A percentile compares a stretch with the other conserved stretches of the same genome.
phyloP scores from a whole-genome alignment of 2,113 vertebrate genomes.

The Phoxinus phoxinus region DNA sequence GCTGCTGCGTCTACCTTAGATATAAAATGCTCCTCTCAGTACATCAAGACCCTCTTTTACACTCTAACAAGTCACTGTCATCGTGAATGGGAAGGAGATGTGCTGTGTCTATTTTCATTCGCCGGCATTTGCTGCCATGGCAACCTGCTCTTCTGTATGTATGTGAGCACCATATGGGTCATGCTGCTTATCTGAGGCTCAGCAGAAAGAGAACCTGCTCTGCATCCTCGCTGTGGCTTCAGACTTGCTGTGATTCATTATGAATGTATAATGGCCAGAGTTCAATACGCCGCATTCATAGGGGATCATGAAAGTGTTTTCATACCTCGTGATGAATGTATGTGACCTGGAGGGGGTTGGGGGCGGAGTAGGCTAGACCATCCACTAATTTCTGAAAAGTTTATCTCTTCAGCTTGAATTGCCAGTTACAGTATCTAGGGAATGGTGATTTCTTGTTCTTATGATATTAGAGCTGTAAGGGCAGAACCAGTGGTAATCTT shows the following conservation, averaged over 20 bases:
- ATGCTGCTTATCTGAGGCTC: conserved; percentile 25
- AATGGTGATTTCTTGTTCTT: not conserved
- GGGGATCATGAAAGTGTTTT: not conserved
- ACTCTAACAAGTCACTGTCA: conserved; percentile 32
- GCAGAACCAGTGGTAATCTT: not conserved
- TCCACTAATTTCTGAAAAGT: not conserved
- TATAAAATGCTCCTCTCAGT: not conserved
- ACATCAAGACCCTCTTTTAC: conserved; percentile 10
- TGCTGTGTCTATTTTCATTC: conserved; percentile 56
- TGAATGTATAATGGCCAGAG: not conserved
- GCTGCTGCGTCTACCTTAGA: not conserved
- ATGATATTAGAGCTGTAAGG: not conserved
- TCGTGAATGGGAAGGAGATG: conserved; percentile 42
- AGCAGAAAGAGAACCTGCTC: conserved; percentile 21
- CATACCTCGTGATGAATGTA: not conserved
- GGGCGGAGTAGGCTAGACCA: not conserved
- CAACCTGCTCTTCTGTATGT: conserved; percentile 54
- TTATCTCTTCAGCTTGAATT: not conserved
- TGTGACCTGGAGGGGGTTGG: not conserved
- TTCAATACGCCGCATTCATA: not conserved
- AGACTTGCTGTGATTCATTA: conserved; percentile 22
- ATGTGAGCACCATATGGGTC: conserved; percentile 50
- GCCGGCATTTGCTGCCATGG: conserved; percentile 56
- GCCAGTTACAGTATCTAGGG: not conserved
- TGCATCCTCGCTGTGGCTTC: conserved; percentile 4